A percentile compares a stretch with the other conserved stretches of the same genome.
Evolutionary conservation across 2,113 vertebrate genomes (phyloP).

Genomic region (Girardinichthys multiradiatus): DNA sequence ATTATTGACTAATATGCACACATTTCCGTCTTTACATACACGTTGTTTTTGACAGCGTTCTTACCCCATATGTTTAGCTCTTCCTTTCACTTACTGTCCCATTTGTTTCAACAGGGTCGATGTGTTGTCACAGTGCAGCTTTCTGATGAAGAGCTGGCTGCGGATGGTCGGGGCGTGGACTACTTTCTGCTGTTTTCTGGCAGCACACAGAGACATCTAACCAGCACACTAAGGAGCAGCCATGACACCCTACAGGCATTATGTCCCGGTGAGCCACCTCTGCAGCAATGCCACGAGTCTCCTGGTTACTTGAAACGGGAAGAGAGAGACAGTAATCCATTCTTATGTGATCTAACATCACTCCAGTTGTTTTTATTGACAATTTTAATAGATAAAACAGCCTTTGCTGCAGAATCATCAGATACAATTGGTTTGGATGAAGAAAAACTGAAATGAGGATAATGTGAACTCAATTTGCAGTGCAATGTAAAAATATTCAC

Average conservation of each 20-base stretch:
- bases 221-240: conserved; percentile 87
- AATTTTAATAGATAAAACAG: not conserved
- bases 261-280: conserved; percentile 86
- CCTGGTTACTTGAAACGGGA: not conserved
- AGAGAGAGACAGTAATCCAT: conserved; percentile 19
- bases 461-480: no score
- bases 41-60: no score
- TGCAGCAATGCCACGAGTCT: conserved; percentile 13
- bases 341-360: not conserved
- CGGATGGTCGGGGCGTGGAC: conserved; percentile 84
- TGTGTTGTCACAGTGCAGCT: conserved; percentile 91
- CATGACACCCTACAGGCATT: conserved; percentile 89
- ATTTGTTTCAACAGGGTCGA: conserved; percentile 82
- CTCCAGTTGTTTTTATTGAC: not conserved
- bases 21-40: no score
- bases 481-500: no score
- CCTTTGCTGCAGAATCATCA: not conserved
- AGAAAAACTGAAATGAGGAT: not conserved
- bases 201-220: conserved; percentile 89
- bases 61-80: not conserved
- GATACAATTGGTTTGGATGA: no score
- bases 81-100: not conserved
- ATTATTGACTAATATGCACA: no score
- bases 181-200: conserved; percentile 94
- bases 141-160: conserved; percentile 81